A percentile compares a stretch with the other conserved stretches of the same genome.
Evolutionary conservation across 1,140 invertebrate species (phyloP).

Genomic region (Stegodyphus mimosarum): DNA sequence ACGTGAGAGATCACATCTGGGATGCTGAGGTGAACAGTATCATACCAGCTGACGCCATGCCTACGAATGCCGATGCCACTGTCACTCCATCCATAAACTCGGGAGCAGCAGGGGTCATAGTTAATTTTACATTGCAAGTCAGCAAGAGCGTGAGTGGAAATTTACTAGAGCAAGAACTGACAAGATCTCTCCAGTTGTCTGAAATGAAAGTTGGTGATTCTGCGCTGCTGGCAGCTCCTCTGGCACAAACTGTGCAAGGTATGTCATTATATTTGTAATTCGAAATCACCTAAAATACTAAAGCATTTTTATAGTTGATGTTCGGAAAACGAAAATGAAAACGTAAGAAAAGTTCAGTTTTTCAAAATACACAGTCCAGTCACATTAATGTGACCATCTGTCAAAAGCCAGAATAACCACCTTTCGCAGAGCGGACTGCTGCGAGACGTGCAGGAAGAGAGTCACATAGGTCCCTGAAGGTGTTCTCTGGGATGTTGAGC

Average conservation of each 20-base stretch:
- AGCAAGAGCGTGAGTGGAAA: constrained; percentile 57
- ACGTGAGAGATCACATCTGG: constrained; percentile 68
- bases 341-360: too few relatives aligned
- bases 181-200: constrained; percentile 7
- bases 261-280: background rate
- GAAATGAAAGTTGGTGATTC: constrained; percentile 42
- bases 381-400: too few relatives aligned
- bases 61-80: background rate
- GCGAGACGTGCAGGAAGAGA: too few relatives aligned
- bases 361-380: too few relatives aligned
- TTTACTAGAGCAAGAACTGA: constrained; percentile 41
- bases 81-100: background rate
- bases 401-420: too few relatives aligned
- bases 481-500: too few relatives aligned
- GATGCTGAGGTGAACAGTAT: constrained; percentile 76
- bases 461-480: too few relatives aligned
- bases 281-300: too few relatives aligned
- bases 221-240: constrained; percentile 27
- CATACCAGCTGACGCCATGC: constrained; percentile 70
- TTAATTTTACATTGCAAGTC: constrained; percentile 78
- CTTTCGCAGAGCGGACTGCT: too few relatives aligned
- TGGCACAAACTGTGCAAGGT: constrained; percentile 37
- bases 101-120: constrained; percentile 71
- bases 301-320: too few relatives aligned
- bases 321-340: too few relatives aligned